Conservation (phyloP, 2,797 vertebrate species). For the Myiotriccus ornatus region DNA sequence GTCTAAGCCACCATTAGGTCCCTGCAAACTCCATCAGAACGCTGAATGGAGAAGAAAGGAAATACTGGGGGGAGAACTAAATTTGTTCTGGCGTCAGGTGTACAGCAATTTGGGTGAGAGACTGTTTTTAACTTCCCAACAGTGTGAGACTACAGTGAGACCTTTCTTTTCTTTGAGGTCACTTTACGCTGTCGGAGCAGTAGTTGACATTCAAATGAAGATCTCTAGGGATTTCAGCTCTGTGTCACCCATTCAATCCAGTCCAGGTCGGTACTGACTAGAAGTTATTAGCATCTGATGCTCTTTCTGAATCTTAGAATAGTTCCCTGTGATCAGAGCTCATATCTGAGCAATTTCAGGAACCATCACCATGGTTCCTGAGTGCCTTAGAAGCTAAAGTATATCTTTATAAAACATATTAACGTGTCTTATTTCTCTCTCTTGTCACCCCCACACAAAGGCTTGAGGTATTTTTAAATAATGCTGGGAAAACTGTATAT, state of each 20-base stretch:
- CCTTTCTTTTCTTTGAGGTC: not conserved
- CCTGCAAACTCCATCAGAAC: not conserved
- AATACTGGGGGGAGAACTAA: not conserved
- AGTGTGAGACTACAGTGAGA: not conserved
- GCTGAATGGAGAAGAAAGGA: not conserved
- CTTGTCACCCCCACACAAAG: not conserved
- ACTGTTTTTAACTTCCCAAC: not conserved
- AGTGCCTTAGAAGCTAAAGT: conserved; percentile 47
- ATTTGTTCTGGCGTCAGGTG: not conserved
- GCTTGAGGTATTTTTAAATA: conserved; percentile 5
- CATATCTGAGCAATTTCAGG: conserved; percentile 37
- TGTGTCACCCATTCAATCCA: not conserved
- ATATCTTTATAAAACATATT: conserved; percentile 42
- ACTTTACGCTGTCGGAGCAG: not conserved
- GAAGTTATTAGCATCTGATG: not conserved
- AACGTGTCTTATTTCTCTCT: not conserved
- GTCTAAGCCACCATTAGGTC: not conserved
- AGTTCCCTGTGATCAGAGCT: conserved; percentile 45
- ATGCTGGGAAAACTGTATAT: not conserved
- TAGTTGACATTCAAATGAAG: not conserved
- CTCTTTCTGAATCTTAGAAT: conserved; percentile 13
- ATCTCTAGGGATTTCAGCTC: not conserved
- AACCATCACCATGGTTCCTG: conserved; percentile 65
- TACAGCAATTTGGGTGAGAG: not conserved
- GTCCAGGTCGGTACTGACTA: not conserved